These are phyloP conservation scores for Pongo pygmaeus DNA, from an alignment of 2,113 vertebrate genomes.

Conservation along the genomic window DNA sequence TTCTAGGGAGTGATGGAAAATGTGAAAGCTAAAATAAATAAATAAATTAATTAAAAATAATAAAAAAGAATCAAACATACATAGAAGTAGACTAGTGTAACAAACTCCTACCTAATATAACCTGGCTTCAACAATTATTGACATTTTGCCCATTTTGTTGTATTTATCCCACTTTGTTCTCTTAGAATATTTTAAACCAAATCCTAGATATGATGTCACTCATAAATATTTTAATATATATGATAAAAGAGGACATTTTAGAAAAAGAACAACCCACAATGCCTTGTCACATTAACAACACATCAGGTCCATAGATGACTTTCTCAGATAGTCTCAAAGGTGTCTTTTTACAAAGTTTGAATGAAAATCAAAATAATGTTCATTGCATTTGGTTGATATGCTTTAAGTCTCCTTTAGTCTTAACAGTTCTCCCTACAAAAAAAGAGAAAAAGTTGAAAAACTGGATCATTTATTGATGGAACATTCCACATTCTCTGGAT, in stretches of 20 bases:
- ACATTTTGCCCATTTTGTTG: not conserved
- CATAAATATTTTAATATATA: not conserved
- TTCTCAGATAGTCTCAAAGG: not conserved
- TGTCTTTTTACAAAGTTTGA: not conserved
- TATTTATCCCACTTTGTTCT: not conserved
- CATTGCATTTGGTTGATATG: not conserved
- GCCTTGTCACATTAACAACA: not conserved
- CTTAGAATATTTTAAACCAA: not conserved
- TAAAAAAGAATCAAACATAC: not conserved
- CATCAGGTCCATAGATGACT: not conserved
- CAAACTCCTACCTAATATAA: not conserved
- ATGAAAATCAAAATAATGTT: not conserved
- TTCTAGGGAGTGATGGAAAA: too few relatives aligned
- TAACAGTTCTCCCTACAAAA: not conserved
- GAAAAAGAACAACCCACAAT: not conserved
- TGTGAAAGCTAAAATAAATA: too few relatives aligned
- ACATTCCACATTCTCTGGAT: not conserved
- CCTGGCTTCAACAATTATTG: not conserved
- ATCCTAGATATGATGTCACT: not conserved
- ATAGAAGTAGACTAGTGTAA: not conserved
- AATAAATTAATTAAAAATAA: too few relatives aligned
- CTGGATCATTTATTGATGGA: not conserved
- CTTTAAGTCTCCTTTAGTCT: not conserved
- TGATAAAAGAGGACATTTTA: not conserved
- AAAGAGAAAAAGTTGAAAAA: not conserved